Evolutionary conservation across 2,888 invertebrate species (phyloP).

Genomic region (Eilema griseolum): DNA sequence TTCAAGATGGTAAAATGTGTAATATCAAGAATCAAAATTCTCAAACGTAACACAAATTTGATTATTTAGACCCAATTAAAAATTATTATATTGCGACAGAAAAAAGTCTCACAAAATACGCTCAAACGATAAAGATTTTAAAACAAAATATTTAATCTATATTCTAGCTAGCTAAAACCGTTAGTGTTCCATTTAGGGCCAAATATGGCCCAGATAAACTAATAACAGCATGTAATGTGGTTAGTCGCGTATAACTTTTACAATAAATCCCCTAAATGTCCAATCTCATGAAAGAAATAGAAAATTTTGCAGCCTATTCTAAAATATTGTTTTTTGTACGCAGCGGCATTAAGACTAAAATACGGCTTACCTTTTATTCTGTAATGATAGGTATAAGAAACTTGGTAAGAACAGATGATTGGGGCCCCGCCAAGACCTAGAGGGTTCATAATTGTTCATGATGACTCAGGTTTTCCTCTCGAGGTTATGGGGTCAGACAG

Average conservation of each 20-base stretch:
- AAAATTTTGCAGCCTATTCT: conserved; percentile 28
- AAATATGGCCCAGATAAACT: conserved; percentile 24
- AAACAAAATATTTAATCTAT: not conserved
- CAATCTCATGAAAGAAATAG: conserved; percentile 35
- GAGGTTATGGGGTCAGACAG: too few species aligned
- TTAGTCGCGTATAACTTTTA: conserved; percentile 27
- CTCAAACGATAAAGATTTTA: not conserved
- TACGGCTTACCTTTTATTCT: not conserved
- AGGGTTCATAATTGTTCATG: too few species aligned
- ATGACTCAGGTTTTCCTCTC: too few species aligned
- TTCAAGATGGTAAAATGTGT: not conserved
- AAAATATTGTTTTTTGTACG: conserved; percentile 27
- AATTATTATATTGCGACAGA: not conserved
- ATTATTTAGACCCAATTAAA: not conserved
- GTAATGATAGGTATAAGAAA: not conserved
- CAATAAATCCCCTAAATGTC: conserved; percentile 35
- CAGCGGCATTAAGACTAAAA: not conserved
- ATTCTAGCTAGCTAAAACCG: not conserved
- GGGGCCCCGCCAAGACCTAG: too few species aligned
- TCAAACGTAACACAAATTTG: not conserved
- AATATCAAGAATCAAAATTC: not conserved
- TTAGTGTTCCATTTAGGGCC: conserved; percentile 15
- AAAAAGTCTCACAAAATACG: not conserved
- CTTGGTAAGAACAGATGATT: too few species aligned
- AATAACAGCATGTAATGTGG: conserved; percentile 24